These are phyloP conservation scores for Tetrao urogallus DNA, from an alignment of 2,113 vertebrate species.

Conservation along the genomic window DNA sequence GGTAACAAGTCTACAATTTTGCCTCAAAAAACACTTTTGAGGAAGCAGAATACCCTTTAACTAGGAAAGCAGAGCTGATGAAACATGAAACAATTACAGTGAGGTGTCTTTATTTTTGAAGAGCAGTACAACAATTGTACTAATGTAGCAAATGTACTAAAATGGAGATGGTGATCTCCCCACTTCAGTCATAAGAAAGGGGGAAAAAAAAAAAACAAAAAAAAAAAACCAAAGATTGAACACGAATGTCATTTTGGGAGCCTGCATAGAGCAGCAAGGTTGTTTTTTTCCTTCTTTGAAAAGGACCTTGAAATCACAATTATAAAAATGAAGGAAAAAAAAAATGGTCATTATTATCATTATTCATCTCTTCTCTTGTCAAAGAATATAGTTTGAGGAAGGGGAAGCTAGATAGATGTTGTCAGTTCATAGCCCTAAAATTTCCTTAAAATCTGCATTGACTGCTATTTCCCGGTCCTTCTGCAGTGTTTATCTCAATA, in stretches of 20 bases:
- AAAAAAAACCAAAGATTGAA: background rate
- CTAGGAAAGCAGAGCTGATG: background rate
- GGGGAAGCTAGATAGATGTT: background rate
- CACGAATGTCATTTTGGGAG: background rate
- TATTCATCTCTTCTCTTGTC: no score
- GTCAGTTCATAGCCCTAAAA: background rate
- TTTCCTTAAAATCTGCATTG: background rate
- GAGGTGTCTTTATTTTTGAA: background rate
- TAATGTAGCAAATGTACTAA: background rate
- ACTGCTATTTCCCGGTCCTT: background rate
- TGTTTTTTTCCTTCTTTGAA: background rate
- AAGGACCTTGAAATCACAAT: conserved; percentile 21
- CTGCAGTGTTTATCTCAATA: background rate
- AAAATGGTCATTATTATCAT: conserved; percentile 26
- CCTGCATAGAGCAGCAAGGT: background rate
- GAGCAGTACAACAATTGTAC: background rate
- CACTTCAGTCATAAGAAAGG: background rate
- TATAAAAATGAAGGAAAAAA: background rate
- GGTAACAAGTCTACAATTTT: background rate
- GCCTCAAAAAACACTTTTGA: background rate
- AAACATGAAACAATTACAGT: background rate
- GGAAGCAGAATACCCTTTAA: background rate
- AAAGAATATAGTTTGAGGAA: background rate
- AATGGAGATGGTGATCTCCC: background rate
- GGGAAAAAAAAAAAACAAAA: background rate